phyloP scores from a whole-genome alignment of 2,113 vertebrate genomes.

The Centropristis striata region DNA sequence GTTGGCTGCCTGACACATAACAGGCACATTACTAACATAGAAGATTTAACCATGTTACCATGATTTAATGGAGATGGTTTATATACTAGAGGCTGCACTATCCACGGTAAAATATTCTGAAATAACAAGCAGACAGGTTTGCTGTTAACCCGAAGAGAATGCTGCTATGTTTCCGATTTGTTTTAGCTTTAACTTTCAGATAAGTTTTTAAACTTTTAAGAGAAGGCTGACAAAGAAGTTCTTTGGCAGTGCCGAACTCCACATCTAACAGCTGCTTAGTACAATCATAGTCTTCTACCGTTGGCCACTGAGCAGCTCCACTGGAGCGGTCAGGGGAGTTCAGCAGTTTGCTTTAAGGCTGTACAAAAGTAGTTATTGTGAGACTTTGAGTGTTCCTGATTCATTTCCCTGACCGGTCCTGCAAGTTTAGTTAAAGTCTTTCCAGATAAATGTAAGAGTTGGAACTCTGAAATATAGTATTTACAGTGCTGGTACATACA shows the following conservation, averaged over 20 bases:
- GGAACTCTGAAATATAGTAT: not conserved
- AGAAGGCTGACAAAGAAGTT: constrained; percentile 29
- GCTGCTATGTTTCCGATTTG: not conserved
- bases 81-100: not conserved
- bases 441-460: constrained; percentile 21
- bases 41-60: too few relatives aligned
- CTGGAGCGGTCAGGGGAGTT: constrained; percentile 48
- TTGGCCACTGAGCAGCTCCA: constrained; percentile 43
- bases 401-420: constrained; percentile 23
- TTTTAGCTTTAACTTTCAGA: too few relatives aligned
- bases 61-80: too few relatives aligned
- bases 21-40: too few relatives aligned
- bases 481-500: not conserved
- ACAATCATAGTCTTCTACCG: constrained; percentile 16
- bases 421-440: constrained; percentile 17
- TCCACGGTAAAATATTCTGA: not conserved
- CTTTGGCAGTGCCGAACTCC: constrained; percentile 6
- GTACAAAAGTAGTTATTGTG: constrained; percentile 29
- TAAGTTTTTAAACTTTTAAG: constrained; percentile 10
- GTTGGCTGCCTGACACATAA: too few relatives aligned
- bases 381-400: constrained; percentile 11
- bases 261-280: constrained; percentile 36
- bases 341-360: constrained; percentile 50
- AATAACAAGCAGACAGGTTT: not conserved
- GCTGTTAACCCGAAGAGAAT: constrained; percentile 17